Conservation (phyloP, 2,797 vertebrate genomes). For the Rhinichthys osculus region DNA sequence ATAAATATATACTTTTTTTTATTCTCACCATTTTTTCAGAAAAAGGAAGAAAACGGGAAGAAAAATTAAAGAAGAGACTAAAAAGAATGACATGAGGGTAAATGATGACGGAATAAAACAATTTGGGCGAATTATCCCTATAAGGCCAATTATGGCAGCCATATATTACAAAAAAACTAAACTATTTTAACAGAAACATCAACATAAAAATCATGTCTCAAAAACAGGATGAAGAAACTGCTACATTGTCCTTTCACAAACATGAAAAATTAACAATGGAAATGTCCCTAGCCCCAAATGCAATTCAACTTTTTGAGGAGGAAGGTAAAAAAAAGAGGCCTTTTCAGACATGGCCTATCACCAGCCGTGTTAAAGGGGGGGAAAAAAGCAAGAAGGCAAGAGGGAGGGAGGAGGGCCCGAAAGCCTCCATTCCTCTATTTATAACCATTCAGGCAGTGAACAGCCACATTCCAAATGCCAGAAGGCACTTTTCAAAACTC, state of each 20-base stretch:
- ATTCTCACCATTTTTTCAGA: not conserved
- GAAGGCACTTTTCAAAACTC: conserved; percentile 78
- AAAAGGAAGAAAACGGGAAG: not conserved
- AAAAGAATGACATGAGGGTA: not conserved
- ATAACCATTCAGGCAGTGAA: conserved; percentile 79
- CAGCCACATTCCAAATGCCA: conserved; percentile 80
- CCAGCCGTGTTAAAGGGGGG: conserved; percentile 46
- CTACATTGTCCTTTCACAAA: conserved; percentile 8
- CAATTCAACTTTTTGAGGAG: conserved; percentile 70
- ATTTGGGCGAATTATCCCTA: not conserved
- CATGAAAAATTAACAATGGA: conserved; percentile 61
- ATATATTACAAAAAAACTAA: not conserved
- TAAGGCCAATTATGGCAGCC: not conserved
- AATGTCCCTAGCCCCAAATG: conserved; percentile 59
- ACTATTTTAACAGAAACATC: not conserved
- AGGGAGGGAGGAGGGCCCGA: conserved; percentile 67
- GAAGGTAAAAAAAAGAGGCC: conserved; percentile 72
- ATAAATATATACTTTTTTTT: not conserved
- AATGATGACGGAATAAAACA: not conserved
- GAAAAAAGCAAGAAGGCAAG: conserved; percentile 58
- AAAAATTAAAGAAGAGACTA: too few relatives aligned
- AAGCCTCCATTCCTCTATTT: conserved; percentile 77
- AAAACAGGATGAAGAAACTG: conserved; percentile 1
- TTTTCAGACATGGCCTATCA: conserved; percentile 75
- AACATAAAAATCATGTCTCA: not conserved